Evolutionary conservation across 2,888 invertebrate genomes (phyloP).

Genomic region (Proisotoma minuta): DNA sequence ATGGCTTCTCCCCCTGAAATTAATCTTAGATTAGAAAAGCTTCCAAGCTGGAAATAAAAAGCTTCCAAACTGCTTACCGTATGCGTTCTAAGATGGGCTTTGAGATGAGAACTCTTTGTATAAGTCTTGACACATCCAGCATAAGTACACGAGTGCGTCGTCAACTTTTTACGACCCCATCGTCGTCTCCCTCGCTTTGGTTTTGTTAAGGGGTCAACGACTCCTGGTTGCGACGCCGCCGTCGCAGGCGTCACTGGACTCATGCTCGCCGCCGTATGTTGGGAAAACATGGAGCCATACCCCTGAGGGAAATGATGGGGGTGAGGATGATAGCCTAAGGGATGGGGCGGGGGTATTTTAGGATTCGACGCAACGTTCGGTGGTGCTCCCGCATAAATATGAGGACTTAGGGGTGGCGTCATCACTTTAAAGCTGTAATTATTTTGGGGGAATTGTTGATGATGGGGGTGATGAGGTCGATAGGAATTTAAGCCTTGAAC

Average conservation of each 20-base stretch:
- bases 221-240: not conserved
- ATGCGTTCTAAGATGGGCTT: conserved; percentile 59
- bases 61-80: no score
- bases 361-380: conserved; percentile 14
- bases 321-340: conserved; percentile 26
- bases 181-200: conserved; percentile 53
- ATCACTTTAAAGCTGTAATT: conserved; percentile 46
- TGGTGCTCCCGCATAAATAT: conserved; percentile 12
- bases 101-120: conserved; percentile 59
- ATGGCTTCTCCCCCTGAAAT: conserved; percentile 65
- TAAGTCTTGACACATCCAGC: conserved; percentile 57
- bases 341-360: conserved; percentile 17
- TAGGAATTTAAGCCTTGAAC: conserved; percentile 38
- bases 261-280: conserved; percentile 12
- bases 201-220: conserved; percentile 31
- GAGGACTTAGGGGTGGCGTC: conserved; percentile 44
- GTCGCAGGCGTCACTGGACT: conserved; percentile 4
- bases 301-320: no score
- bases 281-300: conserved; percentile 15
- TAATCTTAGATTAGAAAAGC: no score
- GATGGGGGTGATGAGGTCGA: conserved; percentile 25
- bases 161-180: conserved; percentile 55
- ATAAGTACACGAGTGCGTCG: conserved; percentile 53
- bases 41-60: no score
- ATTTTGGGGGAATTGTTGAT: conserved; percentile 19